Conservation (phyloP, 2,113 vertebrate genomes). For the Porphyrio hochstetteri region DNA sequence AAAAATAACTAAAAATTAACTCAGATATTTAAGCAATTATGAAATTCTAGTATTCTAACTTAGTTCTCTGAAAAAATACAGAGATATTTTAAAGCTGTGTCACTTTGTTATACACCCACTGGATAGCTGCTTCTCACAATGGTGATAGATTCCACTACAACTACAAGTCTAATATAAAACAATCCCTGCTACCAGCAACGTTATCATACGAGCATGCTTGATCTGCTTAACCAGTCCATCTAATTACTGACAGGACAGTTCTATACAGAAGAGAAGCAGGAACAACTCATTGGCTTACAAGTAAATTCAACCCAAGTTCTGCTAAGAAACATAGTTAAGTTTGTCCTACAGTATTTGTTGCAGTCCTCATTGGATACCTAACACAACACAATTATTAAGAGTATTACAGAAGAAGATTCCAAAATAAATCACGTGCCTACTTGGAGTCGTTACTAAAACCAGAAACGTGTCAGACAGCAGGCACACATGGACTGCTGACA, state of each 20-base stretch:
- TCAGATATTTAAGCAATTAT: not conserved
- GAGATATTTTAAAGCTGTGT: not conserved
- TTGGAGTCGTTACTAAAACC: not conserved
- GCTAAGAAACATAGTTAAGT: not conserved
- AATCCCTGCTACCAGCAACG: not conserved
- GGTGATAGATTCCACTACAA: not conserved
- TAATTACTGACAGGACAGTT: not conserved
- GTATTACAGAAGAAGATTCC: not conserved
- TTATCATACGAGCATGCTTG: not conserved
- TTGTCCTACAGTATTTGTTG: not conserved
- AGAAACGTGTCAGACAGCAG: conserved; percentile 20
- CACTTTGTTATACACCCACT: not conserved
- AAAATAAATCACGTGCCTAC: not conserved
- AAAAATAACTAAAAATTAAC: not conserved
- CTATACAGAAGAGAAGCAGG: not conserved
- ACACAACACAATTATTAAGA: not conserved
- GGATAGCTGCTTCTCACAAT: not conserved
- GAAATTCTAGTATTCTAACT: not conserved
- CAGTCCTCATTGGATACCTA: not conserved
- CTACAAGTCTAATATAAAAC: not conserved
- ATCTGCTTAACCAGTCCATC: not conserved
- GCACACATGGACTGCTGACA: conserved; percentile 2
- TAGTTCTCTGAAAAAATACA: not conserved
- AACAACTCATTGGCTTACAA: not conserved
- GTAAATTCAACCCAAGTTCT: not conserved